Evolutionary conservation across 2,113 vertebrate species (phyloP), one percentile per base, ranked within the genome.

Genomic region (Poecile atricapillus): DNA sequence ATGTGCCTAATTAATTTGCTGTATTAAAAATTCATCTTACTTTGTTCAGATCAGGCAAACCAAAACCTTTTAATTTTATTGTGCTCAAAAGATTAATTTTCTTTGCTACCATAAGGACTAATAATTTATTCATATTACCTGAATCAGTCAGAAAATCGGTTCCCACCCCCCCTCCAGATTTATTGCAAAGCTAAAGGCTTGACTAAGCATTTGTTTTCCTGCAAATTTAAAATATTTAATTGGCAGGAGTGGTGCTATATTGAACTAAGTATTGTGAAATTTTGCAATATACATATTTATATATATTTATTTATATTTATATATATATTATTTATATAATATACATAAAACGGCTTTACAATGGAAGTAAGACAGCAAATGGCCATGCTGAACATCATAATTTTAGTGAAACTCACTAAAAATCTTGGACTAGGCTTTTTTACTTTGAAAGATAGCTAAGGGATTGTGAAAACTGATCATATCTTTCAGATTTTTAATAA

Each of bases 11-110:
- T 98, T 98, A 98, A 98, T 98, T 98, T 96, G 73, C 77, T 97
- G 64, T 96, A 98, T 98, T 98, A 97, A 97, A 98, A 98, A 98
- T 98, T 98, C 79, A 98, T 98, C 96, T 97, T 96, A 97, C 94
- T 97, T 97, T 97, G 88, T 93, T 97, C 91, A 85, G 82, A 95
- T 96, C 89, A 96, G n/a, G 96, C 68, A 95, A 97, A 74, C 90
- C 93, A 96, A 97, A 97, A 95, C 78, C 86, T 95, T 97, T 97
- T 97, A 96, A 97, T 97, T 97, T 97, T 59, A 95, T 95, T 95
- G 75, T 97, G 70, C 58, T 87, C 78, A 90, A 94, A 98, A 97
- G 97, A 96, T 96, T 95, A 97, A 96, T 97, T 97, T 68, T 96
- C 87, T 95, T 70, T 91, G 78, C n/a, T 84, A 89, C 58, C 84